Evolutionary conservation across 2,888 invertebrate genomes (phyloP).

Genomic region (Cheilosia variabilis): DNA sequence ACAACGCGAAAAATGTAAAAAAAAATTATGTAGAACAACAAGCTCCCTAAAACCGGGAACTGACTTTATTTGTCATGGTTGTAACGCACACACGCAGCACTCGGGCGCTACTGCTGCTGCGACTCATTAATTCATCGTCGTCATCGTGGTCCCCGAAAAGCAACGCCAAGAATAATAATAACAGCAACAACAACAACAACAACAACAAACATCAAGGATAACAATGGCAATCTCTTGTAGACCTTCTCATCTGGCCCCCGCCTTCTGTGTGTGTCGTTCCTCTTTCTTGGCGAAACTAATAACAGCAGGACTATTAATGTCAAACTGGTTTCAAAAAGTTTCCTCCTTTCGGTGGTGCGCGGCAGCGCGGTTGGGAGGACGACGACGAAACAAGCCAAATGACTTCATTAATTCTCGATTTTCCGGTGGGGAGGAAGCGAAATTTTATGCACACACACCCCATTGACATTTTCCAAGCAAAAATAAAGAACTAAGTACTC

Average conservation of each 20-base stretch:
- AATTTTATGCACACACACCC: constrained; percentile 75
- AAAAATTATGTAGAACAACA: constrained; percentile 18
- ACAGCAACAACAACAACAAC: constrained; percentile 42
- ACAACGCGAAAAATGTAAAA: constrained; percentile 13
- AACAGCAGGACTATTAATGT: constrained; percentile 76
- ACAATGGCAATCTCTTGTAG: constrained; percentile 75
- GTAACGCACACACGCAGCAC: constrained; percentile 62
- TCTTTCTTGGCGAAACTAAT: constrained; percentile 74
- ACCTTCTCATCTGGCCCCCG: constrained; percentile 1
- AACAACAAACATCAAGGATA: constrained; percentile 74
- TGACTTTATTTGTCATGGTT: constrained; percentile 70
- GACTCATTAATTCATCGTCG: constrained; percentile 75
- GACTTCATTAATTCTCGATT: constrained; percentile 83
- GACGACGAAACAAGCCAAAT: constrained; percentile 79
- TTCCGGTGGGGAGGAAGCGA: constrained; percentile 72
- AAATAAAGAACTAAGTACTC: constrained; percentile 33
- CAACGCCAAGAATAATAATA: constrained; percentile 56
- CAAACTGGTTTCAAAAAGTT: constrained; percentile 75
- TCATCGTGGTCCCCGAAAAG: constrained; percentile 45
- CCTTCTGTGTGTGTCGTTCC: not conserved
- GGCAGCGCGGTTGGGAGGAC: constrained; percentile 44
- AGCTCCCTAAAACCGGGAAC: constrained; percentile 12
- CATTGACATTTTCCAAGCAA: constrained; percentile 48
- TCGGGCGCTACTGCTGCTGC: constrained; percentile 31
- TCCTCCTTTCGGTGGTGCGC: constrained; percentile 42